Conservation (phyloP, 2,888 invertebrate species). For the Incurvaria masculella region DNA sequence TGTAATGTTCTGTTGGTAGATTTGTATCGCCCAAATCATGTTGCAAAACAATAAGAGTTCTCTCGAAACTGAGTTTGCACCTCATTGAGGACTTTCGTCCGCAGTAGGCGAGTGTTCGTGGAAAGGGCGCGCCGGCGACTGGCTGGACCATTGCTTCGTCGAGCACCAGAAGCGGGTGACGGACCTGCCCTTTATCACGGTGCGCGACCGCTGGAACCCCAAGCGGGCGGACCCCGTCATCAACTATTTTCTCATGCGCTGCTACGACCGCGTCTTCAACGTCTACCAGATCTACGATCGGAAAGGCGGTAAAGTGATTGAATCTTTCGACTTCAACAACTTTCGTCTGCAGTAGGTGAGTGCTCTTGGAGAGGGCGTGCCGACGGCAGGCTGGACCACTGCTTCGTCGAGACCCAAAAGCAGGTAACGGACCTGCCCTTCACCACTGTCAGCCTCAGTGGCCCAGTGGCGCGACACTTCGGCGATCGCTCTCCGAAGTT, state of each 20-base stretch:
- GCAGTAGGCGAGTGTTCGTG: conserved; percentile 51
- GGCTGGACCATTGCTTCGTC: conserved; percentile 59
- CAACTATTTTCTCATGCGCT: conserved; percentile 45
- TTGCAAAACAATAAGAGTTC: too few species aligned
- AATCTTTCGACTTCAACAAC: too few species aligned
- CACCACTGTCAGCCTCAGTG: too few species aligned
- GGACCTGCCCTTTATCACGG: conserved; percentile 47
- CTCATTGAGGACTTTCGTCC: conserved; percentile 10
- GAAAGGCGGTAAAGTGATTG: conserved; percentile 49
- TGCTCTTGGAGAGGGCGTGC: conserved; percentile 59
- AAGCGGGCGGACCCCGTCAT: conserved; percentile 45
- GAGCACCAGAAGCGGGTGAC: conserved; percentile 51
- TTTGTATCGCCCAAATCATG: too few species aligned
- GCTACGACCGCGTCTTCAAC: conserved; percentile 48
- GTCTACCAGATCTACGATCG: conserved; percentile 53
- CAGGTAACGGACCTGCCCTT: conserved; percentile 51
- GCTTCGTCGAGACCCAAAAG: conserved; percentile 49
- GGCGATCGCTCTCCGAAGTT: too few species aligned
- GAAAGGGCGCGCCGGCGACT: conserved; percentile 58
- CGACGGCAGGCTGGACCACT: conserved; percentile 61
- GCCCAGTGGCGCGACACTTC: too few species aligned
- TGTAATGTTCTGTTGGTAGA: too few species aligned
- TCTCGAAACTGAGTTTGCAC: too few species aligned
- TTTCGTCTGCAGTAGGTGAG: conserved; percentile 44
- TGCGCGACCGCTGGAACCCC: conserved; percentile 46